These are phyloP conservation scores for Lasioglossum figueresi DNA, from an alignment of 2,888 invertebrate species.

Conservation along the genomic window DNA sequence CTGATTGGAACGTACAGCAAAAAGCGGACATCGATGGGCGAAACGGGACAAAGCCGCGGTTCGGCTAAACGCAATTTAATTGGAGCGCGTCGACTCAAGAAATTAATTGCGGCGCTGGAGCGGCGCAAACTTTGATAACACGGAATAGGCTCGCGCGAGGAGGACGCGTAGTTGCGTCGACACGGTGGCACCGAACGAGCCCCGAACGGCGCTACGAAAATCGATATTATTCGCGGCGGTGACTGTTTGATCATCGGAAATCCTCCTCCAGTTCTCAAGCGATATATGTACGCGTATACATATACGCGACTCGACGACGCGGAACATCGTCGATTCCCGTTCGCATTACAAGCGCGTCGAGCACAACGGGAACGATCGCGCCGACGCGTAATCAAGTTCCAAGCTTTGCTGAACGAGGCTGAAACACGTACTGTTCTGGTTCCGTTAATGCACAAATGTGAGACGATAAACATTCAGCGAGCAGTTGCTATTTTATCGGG, in stretches of 20 bases:
- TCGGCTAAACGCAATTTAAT: background rate
- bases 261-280: background rate
- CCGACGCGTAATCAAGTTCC: background rate
- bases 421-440: background rate
- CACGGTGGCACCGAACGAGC: background rate
- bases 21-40: background rate
- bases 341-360: constrained; percentile 49
- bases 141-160: background rate
- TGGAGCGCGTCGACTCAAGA: background rate
- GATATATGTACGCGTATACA: constrained; percentile 25
- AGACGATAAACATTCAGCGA: background rate
- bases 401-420: background rate
- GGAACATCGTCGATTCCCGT: constrained; percentile 56
- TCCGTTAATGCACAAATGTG: background rate
- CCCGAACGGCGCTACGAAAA: background rate
- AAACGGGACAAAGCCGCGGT: background rate
- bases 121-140: background rate
- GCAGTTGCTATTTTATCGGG: too few species aligned
- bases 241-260: constrained; percentile 35
- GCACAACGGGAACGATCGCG: background rate
- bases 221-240: constrained; percentile 27
- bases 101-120: background rate
- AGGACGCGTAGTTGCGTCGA: background rate
- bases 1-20: background rate
- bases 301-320: constrained; percentile 46